Conservation (phyloP, 23 tunicate genomes). For the Halocynthia roretzi region DNA sequence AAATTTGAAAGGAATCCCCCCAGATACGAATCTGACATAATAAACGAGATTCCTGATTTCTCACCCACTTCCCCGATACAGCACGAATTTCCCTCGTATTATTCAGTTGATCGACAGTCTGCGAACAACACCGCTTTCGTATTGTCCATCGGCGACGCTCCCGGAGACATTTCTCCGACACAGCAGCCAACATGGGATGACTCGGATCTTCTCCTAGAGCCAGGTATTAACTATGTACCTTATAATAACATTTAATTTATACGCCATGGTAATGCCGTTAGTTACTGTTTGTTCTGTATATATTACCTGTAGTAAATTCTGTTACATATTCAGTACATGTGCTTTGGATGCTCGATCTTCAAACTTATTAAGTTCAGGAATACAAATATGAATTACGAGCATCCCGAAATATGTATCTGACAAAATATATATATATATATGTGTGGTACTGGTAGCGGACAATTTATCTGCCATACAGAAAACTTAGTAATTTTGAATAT, state of each 20-base stretch:
- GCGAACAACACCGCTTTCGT: background rate
- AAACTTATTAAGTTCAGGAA: no score
- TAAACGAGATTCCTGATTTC: background rate
- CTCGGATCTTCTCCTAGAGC: constrained; percentile 29
- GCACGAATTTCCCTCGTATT: background rate
- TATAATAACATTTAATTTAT: background rate
- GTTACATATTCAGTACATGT: no score
- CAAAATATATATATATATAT: no score
- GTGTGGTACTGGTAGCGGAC: no score
- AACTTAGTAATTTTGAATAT: no score
- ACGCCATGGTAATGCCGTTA: background rate
- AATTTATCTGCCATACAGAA: no score
- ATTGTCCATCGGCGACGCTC: background rate
- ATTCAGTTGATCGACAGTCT: background rate
- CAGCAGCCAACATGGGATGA: constrained; percentile 83
- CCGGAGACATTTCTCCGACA: constrained; percentile 9
- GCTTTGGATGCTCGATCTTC: no score
- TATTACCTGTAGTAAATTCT: no score
- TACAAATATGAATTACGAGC: no score
- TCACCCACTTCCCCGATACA: background rate
- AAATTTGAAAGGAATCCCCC: constrained; percentile 12
- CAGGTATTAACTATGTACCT: background rate
- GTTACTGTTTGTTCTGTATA: no score
- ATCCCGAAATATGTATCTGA: no score
- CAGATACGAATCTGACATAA: background rate